Evolutionary conservation across 2,888 invertebrate species (phyloP).

Genomic region (Seira sanloemensis): DNA sequence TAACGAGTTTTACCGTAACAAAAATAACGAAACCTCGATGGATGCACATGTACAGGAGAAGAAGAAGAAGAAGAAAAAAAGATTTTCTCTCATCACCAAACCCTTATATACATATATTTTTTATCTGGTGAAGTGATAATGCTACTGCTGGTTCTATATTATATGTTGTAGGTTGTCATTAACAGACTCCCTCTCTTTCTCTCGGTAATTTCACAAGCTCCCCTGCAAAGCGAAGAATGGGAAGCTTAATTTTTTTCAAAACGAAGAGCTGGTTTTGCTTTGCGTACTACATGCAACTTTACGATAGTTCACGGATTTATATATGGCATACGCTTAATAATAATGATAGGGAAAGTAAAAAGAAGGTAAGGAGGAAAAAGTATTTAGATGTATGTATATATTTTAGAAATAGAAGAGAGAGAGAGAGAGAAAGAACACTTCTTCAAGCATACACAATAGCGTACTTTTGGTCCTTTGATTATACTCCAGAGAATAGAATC

Average conservation of each 20-base stretch:
- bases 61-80: no score
- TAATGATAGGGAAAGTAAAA: conserved; percentile 24
- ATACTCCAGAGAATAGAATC: conserved; percentile 44
- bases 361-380: not conserved
- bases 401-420: not conserved
- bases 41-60: no score
- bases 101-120: no score
- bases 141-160: no score
- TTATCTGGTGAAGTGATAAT: no score
- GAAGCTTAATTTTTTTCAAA: conserved; percentile 50
- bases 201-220: conserved; percentile 46
- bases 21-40: no score
- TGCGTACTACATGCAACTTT: conserved; percentile 47
- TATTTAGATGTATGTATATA: not conserved
- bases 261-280: not conserved
- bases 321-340: conserved; percentile 9
- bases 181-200: conserved; percentile 40
- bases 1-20: no score
- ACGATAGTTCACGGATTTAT: no score
- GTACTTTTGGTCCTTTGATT: conserved; percentile 41
- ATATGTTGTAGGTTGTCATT: conserved; percentile 51
- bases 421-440: conserved; percentile 2
- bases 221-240: conserved; percentile 49
- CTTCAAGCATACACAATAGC: not conserved
- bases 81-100: no score